phyloP scores from a whole-genome alignment of 2,888 invertebrate species.

The Cyaniris semiargus region DNA sequence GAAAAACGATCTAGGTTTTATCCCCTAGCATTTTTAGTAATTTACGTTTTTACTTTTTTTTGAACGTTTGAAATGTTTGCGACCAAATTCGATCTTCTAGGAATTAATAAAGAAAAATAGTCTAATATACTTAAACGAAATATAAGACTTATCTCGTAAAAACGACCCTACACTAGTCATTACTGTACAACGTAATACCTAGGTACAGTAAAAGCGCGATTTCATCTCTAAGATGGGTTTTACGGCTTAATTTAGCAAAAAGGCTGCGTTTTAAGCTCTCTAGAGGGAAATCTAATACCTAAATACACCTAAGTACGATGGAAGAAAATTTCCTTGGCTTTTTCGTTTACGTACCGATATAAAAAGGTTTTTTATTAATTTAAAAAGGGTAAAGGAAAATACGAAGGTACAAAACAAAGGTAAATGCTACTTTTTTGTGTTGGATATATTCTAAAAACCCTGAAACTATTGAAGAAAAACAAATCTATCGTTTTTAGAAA shows the following conservation, averaged over 20 bases:
- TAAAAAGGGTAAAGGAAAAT: neutral
- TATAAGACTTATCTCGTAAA: neutral
- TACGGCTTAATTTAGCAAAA: conserved; percentile 23
- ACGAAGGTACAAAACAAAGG: neutral
- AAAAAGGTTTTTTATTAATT: neutral
- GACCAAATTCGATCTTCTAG: too few relatives aligned
- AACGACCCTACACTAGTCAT: neutral
- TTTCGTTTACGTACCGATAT: neutral
- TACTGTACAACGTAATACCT: neutral
- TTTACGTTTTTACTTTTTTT: too few relatives aligned
- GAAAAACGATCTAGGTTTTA: too few relatives aligned
- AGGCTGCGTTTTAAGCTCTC: conserved; percentile 23
- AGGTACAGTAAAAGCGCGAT: neutral
- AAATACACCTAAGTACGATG: neutral
- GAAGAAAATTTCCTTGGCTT: neutral
- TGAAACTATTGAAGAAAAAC: too few relatives aligned
- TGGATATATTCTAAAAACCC: neutral
- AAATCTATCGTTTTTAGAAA: too few relatives aligned
- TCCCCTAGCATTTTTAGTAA: too few relatives aligned
- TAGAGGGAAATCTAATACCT: conserved; percentile 15
- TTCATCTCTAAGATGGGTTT: conserved; percentile 8
- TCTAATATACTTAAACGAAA: too few relatives aligned
- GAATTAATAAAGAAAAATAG: too few relatives aligned
- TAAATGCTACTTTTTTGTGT: neutral
- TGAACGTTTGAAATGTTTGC: too few relatives aligned